These are phyloP conservation scores for Polyommatus icarus DNA, from an alignment of 2,888 invertebrate genomes.

Conservation along the genomic window DNA sequence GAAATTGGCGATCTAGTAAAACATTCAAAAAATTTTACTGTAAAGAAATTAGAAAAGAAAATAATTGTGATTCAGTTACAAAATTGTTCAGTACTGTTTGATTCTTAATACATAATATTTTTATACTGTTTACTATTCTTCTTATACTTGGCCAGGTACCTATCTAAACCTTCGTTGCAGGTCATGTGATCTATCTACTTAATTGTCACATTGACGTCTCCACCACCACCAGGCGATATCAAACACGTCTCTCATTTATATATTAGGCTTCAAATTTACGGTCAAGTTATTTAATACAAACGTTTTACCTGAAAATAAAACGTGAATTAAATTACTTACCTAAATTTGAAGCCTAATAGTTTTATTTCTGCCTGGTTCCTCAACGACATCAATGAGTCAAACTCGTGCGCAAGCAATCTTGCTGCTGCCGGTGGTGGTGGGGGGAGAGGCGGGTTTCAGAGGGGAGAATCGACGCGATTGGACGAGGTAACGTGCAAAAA, in stretches of 20 bases:
- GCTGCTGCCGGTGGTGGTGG: background rate
- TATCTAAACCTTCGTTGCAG: constrained; percentile 35
- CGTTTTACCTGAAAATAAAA: constrained; percentile 27
- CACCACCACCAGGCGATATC: constrained; percentile 37
- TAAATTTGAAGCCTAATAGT: constrained; percentile 23
- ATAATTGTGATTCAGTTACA: background rate
- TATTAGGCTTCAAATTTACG: constrained; percentile 31
- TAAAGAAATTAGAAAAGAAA: background rate
- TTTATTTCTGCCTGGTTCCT: constrained; percentile 23
- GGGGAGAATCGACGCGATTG: background rate
- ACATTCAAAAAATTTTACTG: constrained; percentile 35
- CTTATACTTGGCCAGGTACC: constrained; percentile 1
- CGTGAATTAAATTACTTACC: constrained; percentile 23
- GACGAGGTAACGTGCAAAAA: background rate
- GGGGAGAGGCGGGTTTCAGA: background rate
- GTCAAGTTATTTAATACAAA: constrained; percentile 29
- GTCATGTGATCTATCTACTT: constrained; percentile 4
- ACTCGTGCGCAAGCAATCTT: background rate
- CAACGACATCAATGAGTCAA: constrained; percentile 27
- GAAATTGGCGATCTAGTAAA: constrained; percentile 39
- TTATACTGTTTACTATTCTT: too few species aligned
- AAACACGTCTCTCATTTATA: constrained; percentile 35
- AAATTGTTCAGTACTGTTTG: background rate
- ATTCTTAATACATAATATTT: background rate
- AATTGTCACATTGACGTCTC: constrained; percentile 30